Evolutionary conservation across 2,888 invertebrate species (phyloP).

Genomic region (Spodoptera picta): DNA sequence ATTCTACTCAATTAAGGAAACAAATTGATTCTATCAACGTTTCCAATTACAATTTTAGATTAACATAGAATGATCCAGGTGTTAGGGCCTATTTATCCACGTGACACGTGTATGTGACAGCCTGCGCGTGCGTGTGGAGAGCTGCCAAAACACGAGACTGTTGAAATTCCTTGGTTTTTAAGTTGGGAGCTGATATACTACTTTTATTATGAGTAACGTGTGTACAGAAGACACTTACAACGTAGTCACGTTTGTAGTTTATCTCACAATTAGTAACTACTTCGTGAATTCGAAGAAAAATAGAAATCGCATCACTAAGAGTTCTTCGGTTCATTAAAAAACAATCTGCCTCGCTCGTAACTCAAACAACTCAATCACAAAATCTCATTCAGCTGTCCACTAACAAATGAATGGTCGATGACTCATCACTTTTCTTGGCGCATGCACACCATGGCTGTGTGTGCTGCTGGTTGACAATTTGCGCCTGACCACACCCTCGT

Average conservation of each 20-base stretch:
- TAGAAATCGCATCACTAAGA: constrained; percentile 7
- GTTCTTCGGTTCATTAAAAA: constrained; percentile 30
- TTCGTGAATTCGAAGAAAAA: constrained; percentile 15
- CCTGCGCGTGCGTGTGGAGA: constrained; percentile 17
- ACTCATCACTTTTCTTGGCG: constrained; percentile 28
- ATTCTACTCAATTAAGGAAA: too few relatives aligned
- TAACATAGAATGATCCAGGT: constrained; percentile 8
- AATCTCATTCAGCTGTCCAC: constrained; percentile 16
- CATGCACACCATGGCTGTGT: constrained; percentile 13
- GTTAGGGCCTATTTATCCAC: constrained; percentile 1
- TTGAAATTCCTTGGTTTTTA: background rate
- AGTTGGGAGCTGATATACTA: constrained; percentile 2
- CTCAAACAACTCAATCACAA: constrained; percentile 30
- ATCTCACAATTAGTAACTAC: background rate
- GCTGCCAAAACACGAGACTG: constrained; percentile 15
- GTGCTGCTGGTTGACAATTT: constrained; percentile 24
- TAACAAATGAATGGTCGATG: constrained; percentile 38
- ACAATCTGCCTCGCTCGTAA: constrained; percentile 24
- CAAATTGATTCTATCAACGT: too few relatives aligned
- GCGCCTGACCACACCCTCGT: constrained; percentile 44
- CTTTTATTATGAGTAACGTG: constrained; percentile 3
- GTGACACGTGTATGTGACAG: constrained; percentile 17
- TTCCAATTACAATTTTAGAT: too few relatives aligned
- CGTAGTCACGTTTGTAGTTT: background rate
- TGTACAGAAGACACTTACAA: background rate